Evolutionary conservation across 2,888 invertebrate species (phyloP), one percentile per base, ranked within the genome.

Genomic region (Suillia variegata): DNA sequence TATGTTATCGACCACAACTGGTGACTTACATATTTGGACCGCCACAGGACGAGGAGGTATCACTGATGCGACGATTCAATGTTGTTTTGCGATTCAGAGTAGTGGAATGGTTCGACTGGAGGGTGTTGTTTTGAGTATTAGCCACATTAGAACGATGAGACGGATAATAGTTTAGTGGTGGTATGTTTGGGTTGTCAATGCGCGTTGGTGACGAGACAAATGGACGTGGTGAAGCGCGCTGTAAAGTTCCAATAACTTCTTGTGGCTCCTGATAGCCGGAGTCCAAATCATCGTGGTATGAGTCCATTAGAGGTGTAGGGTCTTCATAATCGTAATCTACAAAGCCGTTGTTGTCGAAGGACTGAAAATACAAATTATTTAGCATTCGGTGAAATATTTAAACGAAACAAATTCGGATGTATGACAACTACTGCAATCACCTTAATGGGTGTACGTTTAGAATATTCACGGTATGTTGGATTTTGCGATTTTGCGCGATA

Each of bases 241-340:
- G 73, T 38, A 82, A 63, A 10, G 80, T 78, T 2, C 78, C 78
- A n/a, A 79, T 68, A 2, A 81, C 76, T 68, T 82, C 81, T 59
- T 82, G 82, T 1, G 84, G 83, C 61, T 84, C 83, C 63, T 83
- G 83, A 63, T 84, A 84, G 31, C 84, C 83, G 1, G 82, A 83
- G 64, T 85, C 85, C 75, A 86, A 84, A 65, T 86, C 85, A 70
- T 86, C 86, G 62, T 88, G 88, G 81, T 90, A 91, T 70, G 87
- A 89, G 69, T 91, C 91, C 75, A 90, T 89, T 54, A 89, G 76
- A 0, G 91, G 88, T 1, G 90, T 89, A 2, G 91, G 89, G 71
- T 92, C 92, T 78, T 91, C 92, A 76, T 90, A 90, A 68, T 93
- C 93, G 53, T 91, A 91, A 79, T 91, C 91, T 79, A 91, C 88